Conservation (phyloP, 2,113 vertebrate genomes). For the Rousettus leschenaultii region DNA sequence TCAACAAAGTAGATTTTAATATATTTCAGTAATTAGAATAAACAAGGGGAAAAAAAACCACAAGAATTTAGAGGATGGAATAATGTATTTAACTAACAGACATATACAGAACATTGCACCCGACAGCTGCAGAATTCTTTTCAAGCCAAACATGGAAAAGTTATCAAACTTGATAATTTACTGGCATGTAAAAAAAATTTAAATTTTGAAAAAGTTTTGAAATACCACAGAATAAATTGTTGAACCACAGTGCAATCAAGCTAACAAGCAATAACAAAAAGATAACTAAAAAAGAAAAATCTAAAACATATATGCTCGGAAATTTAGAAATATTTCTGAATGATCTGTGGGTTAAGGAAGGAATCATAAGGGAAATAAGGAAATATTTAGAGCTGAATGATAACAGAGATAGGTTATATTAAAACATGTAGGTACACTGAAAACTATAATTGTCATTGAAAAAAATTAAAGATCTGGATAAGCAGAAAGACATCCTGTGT, state of each 20-base stretch:
- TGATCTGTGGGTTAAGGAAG: background rate
- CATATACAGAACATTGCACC: background rate
- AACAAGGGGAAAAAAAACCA: background rate
- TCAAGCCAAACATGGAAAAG: background rate
- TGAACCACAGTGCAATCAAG: background rate
- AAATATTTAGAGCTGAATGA: background rate
- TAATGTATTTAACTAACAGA: background rate
- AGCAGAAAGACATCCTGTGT: background rate
- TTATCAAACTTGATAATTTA: background rate
- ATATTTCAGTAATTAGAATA: background rate
- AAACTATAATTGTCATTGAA: background rate
- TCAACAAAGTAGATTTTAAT: background rate
- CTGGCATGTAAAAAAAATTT: background rate
- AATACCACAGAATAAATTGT: background rate
- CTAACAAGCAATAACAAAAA: background rate
- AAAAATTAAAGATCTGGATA: background rate
- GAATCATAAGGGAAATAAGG: background rate
- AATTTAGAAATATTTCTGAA: background rate
- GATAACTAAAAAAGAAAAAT: background rate
- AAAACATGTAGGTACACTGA: background rate
- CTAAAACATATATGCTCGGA: background rate
- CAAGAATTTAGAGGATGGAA: background rate
- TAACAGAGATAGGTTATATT: background rate
- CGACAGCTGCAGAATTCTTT: background rate
- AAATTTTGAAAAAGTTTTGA: background rate